Conservation (phyloP, 2,113 vertebrate genomes). For the Neotoma lepida region DNA sequence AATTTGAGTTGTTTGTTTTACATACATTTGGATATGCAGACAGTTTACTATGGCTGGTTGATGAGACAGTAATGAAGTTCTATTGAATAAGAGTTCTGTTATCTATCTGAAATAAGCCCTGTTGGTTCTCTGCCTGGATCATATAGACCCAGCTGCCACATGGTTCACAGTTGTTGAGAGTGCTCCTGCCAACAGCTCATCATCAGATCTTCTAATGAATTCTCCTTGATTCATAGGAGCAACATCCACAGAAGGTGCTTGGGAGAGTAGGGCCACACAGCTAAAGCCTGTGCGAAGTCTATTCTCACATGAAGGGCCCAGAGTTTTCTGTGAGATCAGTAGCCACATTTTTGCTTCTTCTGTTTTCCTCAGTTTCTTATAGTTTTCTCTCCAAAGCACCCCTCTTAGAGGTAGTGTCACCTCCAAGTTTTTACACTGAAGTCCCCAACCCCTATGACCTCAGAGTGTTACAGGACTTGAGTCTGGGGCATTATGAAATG, state of each 20-base stretch:
- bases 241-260: neutral
- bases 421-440: neutral
- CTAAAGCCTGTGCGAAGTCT: neutral
- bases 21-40: neutral
- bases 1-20: neutral
- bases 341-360: neutral
- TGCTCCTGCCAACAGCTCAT: neutral
- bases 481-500: neutral
- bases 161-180: neutral
- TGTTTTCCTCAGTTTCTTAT: neutral
- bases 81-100: neutral
- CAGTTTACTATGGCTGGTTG: neutral
- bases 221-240: neutral
- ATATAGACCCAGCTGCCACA: neutral
- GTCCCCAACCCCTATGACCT: neutral
- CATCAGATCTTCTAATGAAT: neutral
- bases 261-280: neutral
- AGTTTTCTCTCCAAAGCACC: neutral
- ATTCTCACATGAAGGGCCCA: too few species aligned
- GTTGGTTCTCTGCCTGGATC: neutral
- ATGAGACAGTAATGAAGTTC: neutral
- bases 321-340: neutral
- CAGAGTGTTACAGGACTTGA: neutral
- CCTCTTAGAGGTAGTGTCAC: neutral
- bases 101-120: neutral